Base-by-base conservation (phyloP, 2,888 invertebrate species). In the Ormyrus thymus region DNA sequence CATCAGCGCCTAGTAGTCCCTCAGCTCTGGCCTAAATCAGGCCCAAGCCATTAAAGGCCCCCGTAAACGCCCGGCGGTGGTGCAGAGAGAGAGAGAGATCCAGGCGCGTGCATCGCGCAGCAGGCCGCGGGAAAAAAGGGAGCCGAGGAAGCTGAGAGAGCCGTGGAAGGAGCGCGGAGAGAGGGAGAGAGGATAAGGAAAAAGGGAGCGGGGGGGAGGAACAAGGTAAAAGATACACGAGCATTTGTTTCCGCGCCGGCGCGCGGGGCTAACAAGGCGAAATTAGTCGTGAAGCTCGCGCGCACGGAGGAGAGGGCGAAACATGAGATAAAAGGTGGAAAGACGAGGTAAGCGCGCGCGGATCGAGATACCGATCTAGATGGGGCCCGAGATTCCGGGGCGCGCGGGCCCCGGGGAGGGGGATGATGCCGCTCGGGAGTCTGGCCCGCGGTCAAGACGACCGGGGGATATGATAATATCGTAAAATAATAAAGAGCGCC, bases 211-310 rank as follows among this genome's bases (percentile, higher is more conserved):
- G 56, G 48, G 6, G 62, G 6, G 46, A 29, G n/a, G 10, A 58
- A 66, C 43, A 66, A 65, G 46, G 58, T 50, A 66, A 46, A 61
- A 68, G 66, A 46, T 66, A 61, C 29, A 46, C 66, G 74, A 59
- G 64, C 73, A 74, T 78, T 74, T 59, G 73, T 73, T 78, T 74
- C 68, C 69, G 69, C 64, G 51, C 58, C 65, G 84, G 82, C 82
- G 83, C 82, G 10, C 64, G 53, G 46, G 84, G 79, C 84, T 87
- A 87, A 87, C 86, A 86, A 87, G 86, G 80, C 83, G 79, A 85
- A 86, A 86, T 87, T 87, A 87, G 87, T 86, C 83, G 85, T 85
- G 86, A 86, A 86, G 55, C 62, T 29, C 56, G 29, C 50, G 45
- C 70, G 15, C 61, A 58, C 7, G 58, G 9, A 59, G 7, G 51